Evolutionary conservation across 2,888 invertebrate species (phyloP).

Genomic region (Ophion obscuratus): DNA sequence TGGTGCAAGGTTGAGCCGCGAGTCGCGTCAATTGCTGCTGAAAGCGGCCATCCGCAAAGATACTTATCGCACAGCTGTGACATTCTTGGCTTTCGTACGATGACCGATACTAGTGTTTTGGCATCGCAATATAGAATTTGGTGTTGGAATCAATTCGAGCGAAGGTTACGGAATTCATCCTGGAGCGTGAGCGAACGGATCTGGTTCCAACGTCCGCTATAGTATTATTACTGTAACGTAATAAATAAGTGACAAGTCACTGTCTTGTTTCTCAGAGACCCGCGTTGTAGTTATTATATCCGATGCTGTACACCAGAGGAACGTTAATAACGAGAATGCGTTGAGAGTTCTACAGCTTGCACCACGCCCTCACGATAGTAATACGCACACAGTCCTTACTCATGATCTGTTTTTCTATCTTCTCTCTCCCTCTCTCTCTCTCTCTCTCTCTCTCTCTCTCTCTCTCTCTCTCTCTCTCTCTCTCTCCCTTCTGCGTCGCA

Average conservation of each 20-base stretch:
- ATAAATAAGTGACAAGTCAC: constrained; percentile 67
- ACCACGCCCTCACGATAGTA: constrained; percentile 66
- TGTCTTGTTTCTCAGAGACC: constrained; percentile 49
- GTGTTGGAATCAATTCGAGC: constrained; percentile 33
- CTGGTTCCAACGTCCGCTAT: constrained; percentile 35
- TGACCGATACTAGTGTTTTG: not conserved
- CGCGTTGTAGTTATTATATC: constrained; percentile 57
- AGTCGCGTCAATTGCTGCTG: not conserved
- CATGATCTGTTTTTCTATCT: constrained; percentile 55
- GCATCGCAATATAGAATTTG: not conserved
- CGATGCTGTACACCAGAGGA: constrained; percentile 42
- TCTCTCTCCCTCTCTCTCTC: constrained; percentile 41
- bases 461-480: constrained; percentile 47
- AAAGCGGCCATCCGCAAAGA: not conserved
- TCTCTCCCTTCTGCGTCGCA: constrained; percentile 56
- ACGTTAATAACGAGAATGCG: constrained; percentile 67
- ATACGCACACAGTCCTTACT: constrained; percentile 49
- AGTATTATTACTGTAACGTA: constrained; percentile 59
- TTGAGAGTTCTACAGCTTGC: constrained; percentile 56
- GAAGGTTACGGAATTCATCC: constrained; percentile 52
- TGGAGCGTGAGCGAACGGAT: constrained; percentile 12
- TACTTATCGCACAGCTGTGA: constrained; percentile 8
- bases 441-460: constrained; percentile 57
- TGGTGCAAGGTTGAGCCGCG: constrained; percentile 22
- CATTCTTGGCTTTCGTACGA: not conserved